Evolutionary conservation across 1,140 invertebrate genomes (phyloP).

Genomic region (Planococcus citri): DNA sequence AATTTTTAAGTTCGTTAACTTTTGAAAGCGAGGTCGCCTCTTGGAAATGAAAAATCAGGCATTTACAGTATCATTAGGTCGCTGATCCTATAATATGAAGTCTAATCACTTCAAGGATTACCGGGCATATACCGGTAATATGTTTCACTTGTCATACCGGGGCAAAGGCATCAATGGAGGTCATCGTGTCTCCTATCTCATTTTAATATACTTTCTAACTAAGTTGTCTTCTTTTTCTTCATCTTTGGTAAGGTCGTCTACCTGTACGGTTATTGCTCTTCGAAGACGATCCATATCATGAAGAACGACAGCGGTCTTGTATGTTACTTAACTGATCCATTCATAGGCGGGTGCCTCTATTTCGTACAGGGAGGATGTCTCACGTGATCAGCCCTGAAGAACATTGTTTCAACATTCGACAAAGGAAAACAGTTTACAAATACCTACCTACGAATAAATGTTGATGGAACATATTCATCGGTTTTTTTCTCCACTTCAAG

Average conservation of each 20-base stretch:
- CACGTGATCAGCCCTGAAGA: not conserved
- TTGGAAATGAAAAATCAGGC: constrained; percentile 11
- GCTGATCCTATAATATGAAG: constrained; percentile 12
- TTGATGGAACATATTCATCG: no score
- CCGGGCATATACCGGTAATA: constrained; percentile 2
- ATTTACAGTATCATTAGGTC: constrained; percentile 13
- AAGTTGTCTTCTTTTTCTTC: constrained; percentile 10
- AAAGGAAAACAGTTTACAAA: not conserved
- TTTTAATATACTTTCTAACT: constrained; percentile 11
- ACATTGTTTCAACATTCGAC: not conserved
- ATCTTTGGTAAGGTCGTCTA: constrained; percentile 12
- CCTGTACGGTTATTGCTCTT: constrained; percentile 14
- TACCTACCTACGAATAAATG: no score
- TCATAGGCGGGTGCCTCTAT: not conserved
- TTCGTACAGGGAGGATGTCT: not conserved
- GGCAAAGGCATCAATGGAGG: constrained; percentile 17
- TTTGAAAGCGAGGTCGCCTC: constrained; percentile 1
- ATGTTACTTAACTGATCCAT: not conserved
- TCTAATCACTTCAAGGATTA: constrained; percentile 19
- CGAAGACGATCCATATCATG: not conserved
- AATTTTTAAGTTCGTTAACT: constrained; percentile 15
- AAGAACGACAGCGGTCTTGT: not conserved
- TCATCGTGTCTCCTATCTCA: constrained; percentile 15
- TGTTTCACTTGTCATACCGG: constrained; percentile 15
- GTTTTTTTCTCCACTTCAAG: no score